Evolutionary conservation across 2,113 vertebrate species (phyloP), one percentile per base, ranked within the genome.

Genomic region (Istiophorus platypterus): DNA sequence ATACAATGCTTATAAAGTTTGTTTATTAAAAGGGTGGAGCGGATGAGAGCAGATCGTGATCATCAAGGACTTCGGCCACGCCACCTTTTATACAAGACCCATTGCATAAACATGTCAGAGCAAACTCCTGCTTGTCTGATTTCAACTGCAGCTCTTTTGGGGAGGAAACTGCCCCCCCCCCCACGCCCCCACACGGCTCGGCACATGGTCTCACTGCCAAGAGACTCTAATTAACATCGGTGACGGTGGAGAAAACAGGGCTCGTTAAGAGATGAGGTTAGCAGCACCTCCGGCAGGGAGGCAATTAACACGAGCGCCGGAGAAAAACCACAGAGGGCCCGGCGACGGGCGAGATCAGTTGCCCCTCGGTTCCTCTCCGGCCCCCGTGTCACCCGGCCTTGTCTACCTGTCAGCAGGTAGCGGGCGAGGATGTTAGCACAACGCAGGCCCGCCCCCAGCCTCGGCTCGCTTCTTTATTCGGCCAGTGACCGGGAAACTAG

Each of bases 191-290:
- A 10, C 13, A 15, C n/a, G 6, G 2, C 42, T n/a, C 78, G 26
- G 66, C 26, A 20, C 58, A 66, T 77, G 76, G 66, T 86, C 67
- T 37, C 47, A 15, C 66, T 51, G 18, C 51, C 68, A 81, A 80
- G 61, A 66, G 58, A n/a, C 26, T 13, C 74, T 80, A 88, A 91
- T 93, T 93, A 92, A 78, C 87, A 81, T 63, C 20, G 51, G 34
- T 26, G 62, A 69, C 17, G 72, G 45, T 24, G 14, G 37, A 81
- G 76, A 86, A 88, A 82, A 82, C 52, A 2, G 71, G 59, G 31
- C 80, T 90, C 11, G 72, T 87, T 91, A 87, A 68, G 68, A 59
- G 56, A 73, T 52, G 41, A 78, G 84, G 90, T 89, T 84, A 88
- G 72, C 61, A 0, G 59, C 59, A 61, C 63, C 63, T 82, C 72